Evolutionary conservation across 1,140 invertebrate genomes (phyloP), one percentile per base, ranked within the genome.

Genomic region (Mizuhopecten yessoensis): DNA sequence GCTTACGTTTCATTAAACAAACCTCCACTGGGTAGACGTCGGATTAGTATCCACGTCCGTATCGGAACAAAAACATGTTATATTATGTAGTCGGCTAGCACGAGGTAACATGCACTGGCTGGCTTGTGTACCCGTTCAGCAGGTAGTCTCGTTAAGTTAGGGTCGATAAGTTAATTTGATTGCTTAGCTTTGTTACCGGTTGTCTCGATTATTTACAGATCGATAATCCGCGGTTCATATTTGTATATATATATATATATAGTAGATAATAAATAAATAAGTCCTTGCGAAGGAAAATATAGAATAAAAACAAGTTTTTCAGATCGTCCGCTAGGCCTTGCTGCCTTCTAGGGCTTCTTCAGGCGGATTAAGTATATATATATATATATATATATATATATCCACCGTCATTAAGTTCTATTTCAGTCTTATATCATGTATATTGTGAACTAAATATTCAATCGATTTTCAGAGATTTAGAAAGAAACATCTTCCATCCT

Each of bases 111-210:
- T 75, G 57, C 5, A 75, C 57, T 5, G 23, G 17, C n/a, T 29
- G 57, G 57, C 17, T 29, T n/a, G 20, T 29, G 45, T 75, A 75
- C 1, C 1, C 20, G 17, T 57, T 3, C 9, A 29, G 1, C 57
- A 29, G 57, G 23, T 5, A 7, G 2, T 75, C 9, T 45, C 0
- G 9, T 45, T 7, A 45, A 0, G 42, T 45, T 0, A n/a, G 17
- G 57, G 57, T 75, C 57, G 57, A 75, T 75, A 75, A n/a, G 57
- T 75, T 75, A 75, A 75, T 75, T 75, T n/a, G 57, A n/a, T 45
- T 17, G 57, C 17, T 13, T 39, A 5, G 57, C n/a, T 75, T 75
- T 75, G 57, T 75, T 75, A 75, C 57, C 23, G n/a, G 57, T 7
- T 75, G 23, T 75, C 57, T 75, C 29, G 29, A 9, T 75, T 75